These are phyloP conservation scores for Ophion slaviceki DNA, from an alignment of 2,888 invertebrate genomes.

Conservation along the genomic window DNA sequence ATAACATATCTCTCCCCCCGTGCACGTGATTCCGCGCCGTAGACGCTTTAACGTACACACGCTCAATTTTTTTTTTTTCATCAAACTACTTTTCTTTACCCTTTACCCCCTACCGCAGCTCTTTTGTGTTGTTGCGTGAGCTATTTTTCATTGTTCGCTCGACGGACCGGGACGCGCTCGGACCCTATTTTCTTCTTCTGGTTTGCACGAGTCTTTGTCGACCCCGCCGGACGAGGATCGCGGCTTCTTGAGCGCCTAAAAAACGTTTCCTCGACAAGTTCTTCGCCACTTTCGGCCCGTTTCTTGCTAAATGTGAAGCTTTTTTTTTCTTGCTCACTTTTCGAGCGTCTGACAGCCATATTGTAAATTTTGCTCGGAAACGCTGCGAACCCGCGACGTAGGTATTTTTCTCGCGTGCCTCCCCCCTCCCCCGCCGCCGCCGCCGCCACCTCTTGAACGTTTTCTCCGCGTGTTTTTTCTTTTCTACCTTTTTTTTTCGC, in stretches of 20 bases:
- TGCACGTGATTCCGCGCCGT: constrained; percentile 77
- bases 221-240: background rate
- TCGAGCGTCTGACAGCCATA: constrained; percentile 75
- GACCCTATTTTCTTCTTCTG: background rate
- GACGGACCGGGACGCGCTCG: constrained; percentile 41
- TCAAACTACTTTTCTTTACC: constrained; percentile 3
- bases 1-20: constrained; percentile 75
- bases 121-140: constrained; percentile 40
- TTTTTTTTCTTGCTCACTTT: too few relatives aligned
- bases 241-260: constrained; percentile 13
- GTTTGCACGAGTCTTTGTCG: background rate
- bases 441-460: constrained; percentile 29
- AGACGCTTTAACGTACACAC: constrained; percentile 67
- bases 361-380: constrained; percentile 73
- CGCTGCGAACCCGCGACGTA: constrained; percentile 54
- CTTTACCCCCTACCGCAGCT: constrained; percentile 8
- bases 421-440: constrained; percentile 17
- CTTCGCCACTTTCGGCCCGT: constrained; percentile 44
- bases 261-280: constrained; percentile 35
- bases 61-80: constrained; percentile 2
- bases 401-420: constrained; percentile 23
- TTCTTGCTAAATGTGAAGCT: constrained; percentile 72
- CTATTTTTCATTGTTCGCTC: background rate
- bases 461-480: constrained; percentile 23
- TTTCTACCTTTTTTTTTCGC: background rate